phyloP scores from a whole-genome alignment of 2,797 vertebrate genomes.

The Crypturellus tataupa region DNA sequence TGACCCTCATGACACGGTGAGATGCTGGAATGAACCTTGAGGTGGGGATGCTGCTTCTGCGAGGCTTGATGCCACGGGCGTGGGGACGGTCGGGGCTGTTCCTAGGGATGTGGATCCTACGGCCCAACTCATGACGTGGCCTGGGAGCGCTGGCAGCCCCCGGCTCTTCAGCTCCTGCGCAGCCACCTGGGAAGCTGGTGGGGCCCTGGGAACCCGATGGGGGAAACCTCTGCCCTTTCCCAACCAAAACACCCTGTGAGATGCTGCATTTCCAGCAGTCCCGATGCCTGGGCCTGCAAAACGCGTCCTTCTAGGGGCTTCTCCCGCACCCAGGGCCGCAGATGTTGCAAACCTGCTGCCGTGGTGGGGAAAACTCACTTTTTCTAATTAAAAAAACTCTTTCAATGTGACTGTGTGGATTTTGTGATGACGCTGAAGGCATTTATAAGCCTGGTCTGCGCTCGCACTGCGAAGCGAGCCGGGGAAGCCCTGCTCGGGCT shows the following conservation, averaged over 20 bases:
- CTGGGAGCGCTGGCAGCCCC: rapidly evolving
- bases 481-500: neutral
- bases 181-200: neutral
- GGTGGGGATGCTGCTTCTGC: neutral
- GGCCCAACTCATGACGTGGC: neutral
- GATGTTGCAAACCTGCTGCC: neutral
- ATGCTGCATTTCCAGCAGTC: neutral
- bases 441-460: neutral
- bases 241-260: neutral
- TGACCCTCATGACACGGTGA: neutral
- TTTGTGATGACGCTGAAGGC: neutral
- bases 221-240: neutral
- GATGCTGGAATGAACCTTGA: neutral
- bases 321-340: neutral
- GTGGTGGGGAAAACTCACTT: neutral
- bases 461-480: neutral
- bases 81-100: neutral
- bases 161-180: neutral
- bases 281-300: rapidly evolving
- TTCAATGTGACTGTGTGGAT: neutral
- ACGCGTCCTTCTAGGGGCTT: neutral
- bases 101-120: neutral
- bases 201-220: neutral
- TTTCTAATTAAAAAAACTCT: neutral
- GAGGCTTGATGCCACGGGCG: neutral